Conservation (phyloP, 64 coral and sea anemone species). For the Porites lutea region DNA sequence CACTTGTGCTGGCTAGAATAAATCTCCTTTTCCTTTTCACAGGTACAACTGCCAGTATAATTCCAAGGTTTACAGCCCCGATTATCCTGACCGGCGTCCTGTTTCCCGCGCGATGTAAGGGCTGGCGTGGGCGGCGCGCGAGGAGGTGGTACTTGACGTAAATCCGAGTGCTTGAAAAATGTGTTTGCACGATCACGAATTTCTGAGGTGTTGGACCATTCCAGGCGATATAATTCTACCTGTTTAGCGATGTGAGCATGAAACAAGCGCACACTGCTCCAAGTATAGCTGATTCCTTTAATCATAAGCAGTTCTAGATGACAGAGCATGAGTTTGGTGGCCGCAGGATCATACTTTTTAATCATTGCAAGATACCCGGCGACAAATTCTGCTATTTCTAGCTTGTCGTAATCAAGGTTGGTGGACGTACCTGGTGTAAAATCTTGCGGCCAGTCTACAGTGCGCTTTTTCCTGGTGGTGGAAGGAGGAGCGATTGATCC, state of each 20-base stretch:
- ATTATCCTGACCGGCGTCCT: neutral
- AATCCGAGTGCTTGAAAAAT: slow-evolving; percentile 40
- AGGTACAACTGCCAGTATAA: neutral
- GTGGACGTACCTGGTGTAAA: neutral
- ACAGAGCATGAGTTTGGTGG: neutral
- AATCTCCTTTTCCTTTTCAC: slow-evolving; percentile 1
- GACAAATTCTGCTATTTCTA: slow-evolving; percentile 1
- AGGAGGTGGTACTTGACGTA: neutral
- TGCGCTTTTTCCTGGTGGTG: neutral
- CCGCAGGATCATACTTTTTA: neutral
- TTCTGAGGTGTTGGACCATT: neutral
- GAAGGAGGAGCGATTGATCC: too few species aligned
- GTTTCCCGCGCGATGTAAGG: neutral
- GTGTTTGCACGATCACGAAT: neutral
- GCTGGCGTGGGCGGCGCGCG: neutral
- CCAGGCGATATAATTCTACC: neutral
- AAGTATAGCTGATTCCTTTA: slow-evolving; percentile 1
- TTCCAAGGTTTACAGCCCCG: neutral
- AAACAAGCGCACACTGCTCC: neutral
- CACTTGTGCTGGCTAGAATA: neutral
- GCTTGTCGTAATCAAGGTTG: slow-evolving; percentile 5
- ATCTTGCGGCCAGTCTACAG: slow-evolving; percentile 17
- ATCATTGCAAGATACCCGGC: slow-evolving; percentile 15
- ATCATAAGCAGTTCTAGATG: slow-evolving; percentile 7
- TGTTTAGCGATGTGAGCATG: slow-evolving; percentile 2